phyloP scores from a whole-genome alignment of 2,797 vertebrate species.

The Gymnothorax reevesii region DNA sequence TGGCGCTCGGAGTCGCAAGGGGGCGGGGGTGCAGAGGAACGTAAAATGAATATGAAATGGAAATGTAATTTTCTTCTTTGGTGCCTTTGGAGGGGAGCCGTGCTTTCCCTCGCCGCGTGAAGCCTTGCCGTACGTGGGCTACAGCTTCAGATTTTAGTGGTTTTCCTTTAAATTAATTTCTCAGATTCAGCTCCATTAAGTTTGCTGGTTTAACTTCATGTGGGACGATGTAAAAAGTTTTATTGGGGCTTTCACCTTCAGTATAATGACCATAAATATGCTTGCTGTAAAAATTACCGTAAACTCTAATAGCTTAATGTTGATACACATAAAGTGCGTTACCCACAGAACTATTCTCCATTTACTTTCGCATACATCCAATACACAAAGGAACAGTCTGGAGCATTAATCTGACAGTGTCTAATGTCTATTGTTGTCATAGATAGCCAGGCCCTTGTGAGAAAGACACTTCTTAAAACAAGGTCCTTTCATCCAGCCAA shows the following conservation, averaged over 20 bases:
- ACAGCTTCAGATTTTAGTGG: background rate
- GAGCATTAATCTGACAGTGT: background rate
- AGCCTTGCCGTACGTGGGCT: background rate
- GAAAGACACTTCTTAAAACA: too few relatives aligned
- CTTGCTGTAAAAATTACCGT: background rate
- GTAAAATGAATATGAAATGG: slow-evolving; percentile 53
- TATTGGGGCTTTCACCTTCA: background rate
- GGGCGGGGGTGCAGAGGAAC: background rate
- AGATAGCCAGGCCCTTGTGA: background rate
- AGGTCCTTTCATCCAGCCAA: background rate
- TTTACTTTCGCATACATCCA: background rate
- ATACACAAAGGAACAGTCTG: background rate
- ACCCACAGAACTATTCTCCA: background rate
- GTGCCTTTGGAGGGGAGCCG: slow-evolving; percentile 41
- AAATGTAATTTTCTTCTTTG: slow-evolving; percentile 55
- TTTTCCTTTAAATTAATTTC: background rate
- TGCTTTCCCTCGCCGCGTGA: slow-evolving; percentile 44
- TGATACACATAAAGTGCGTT: background rate
- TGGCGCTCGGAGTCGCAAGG: background rate
- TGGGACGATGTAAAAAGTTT: background rate
- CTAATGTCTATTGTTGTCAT: background rate
- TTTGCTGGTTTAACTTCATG: background rate
- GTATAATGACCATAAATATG: background rate
- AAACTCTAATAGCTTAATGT: background rate
- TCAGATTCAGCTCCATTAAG: background rate